Evolutionary conservation across 2,113 vertebrate genomes (phyloP), one percentile per base, ranked within the genome.

Genomic region (Vanacampus margaritifer): DNA sequence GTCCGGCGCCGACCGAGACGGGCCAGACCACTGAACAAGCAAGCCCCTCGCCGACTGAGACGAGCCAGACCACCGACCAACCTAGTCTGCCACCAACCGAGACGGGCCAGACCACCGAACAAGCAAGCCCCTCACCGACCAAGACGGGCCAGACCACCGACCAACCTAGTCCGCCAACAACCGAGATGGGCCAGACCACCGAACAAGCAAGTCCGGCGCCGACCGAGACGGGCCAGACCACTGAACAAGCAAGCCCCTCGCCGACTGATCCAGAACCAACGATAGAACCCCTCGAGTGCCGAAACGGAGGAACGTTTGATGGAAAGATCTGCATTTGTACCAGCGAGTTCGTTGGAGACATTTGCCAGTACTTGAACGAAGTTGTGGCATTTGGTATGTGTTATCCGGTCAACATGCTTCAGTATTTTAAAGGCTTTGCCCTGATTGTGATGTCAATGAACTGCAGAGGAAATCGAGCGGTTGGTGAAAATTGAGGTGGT

Each of bases 271-370:
- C 41, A 14, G 13, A 11, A 54, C 1, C 36, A 26, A 73, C 58
- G 50, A 10, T 2, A 14, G 1, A 45, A 1, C 50, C 46, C 0
- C 0, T 10, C 0, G 0, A n/a, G 0, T 82, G 79, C 48, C 26
- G 39, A 32, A 70, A 79, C 61, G 75, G 75, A 4, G 75, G 75
- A 16, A 4, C 0, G 28, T 24, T 11, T 0, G 39, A 43, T 73
- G 79, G 69, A 35, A 1, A 0, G 0, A 14, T 0, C 17, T 82
- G 79, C 36, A 14, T 0, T 2, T 82, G 79, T 70, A 1, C 0
- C 17, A 0, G 0, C n/a, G 69, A 48, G 41, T 73, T 76, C 7
- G 1, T 0, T 35, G 79, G 75, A 13, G 4, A 0, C 0, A 0
- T 0, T 0, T 82, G 79, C 1, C 3, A 79, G 39, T 10, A 3